A percentile compares a stretch with the other conserved stretches of the same genome.
Conservation (phyloP, 2,888 invertebrate species). For the Caenorhabditis sp. region DNA sequence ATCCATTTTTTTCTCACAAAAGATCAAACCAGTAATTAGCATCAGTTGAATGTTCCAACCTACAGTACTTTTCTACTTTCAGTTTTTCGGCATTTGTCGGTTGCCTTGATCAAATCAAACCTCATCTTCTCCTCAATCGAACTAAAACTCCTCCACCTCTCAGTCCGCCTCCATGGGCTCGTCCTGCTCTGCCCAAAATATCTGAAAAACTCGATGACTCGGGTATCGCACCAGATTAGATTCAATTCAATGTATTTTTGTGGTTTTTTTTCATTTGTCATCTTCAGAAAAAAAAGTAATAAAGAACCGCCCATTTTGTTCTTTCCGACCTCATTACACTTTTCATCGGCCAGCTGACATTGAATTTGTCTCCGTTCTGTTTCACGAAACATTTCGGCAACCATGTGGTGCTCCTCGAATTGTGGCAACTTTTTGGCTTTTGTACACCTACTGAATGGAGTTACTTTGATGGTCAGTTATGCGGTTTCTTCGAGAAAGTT, state of each 20-base stretch:
- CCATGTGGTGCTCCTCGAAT: background rate
- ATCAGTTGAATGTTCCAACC: too few relatives aligned
- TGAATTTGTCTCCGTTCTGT: background rate
- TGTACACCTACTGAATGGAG: background rate
- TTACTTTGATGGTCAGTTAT: background rate
- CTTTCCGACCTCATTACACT: background rate
- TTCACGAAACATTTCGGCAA: background rate
- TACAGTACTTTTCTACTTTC: too few relatives aligned
- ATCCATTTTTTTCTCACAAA: too few relatives aligned
- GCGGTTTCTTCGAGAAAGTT: too few relatives aligned
- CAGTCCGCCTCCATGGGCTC: background rate
- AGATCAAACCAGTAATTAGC: too few relatives aligned
- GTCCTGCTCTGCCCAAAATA: background rate
- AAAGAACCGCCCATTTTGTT: background rate
- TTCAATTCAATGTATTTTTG: background rate
- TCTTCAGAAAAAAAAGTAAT: background rate
- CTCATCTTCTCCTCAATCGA: background rate
- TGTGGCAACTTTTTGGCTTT: background rate
- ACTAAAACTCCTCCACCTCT: background rate
- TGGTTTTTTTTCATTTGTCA: background rate
- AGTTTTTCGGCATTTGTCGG: constrained; percentile 36
- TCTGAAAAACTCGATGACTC: background rate
- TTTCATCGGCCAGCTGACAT: background rate
- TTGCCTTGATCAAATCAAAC: constrained; percentile 32
- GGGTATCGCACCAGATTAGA: background rate